A percentile compares a stretch with the other conserved stretches of the same genome.
These are phyloP conservation scores for Acholoe squamosa DNA, from an alignment of 2,888 invertebrate species.

Conservation along the genomic window DNA sequence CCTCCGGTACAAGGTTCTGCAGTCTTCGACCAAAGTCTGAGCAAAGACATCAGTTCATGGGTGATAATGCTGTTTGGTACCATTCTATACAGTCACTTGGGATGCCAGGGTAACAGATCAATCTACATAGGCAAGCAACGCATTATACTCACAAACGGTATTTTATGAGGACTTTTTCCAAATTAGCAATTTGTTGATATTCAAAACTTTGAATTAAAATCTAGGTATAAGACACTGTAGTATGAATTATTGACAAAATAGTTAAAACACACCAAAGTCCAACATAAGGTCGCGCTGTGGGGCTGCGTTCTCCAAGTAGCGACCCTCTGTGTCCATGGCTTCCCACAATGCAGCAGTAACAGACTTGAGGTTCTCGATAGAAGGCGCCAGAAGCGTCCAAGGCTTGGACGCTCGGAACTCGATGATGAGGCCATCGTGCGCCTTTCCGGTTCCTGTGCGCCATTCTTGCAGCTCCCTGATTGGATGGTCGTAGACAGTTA, in stretches of 20 bases:
- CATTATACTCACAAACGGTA: too few species aligned
- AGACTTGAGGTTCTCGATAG: conserved; percentile 84
- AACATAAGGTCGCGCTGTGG: conserved; percentile 77
- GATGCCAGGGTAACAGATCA: too few species aligned
- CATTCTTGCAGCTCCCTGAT: conserved; percentile 86
- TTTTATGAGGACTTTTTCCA: too few species aligned
- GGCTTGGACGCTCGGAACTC: conserved; percentile 86
- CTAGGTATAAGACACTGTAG: too few species aligned
- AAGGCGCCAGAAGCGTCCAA: conserved; percentile 84
- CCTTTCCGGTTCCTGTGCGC: conserved; percentile 86
- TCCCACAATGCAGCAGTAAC: conserved; percentile 86
- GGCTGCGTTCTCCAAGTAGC: conserved; percentile 76
- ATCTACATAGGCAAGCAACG: too few species aligned
- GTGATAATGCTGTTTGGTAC: too few species aligned
- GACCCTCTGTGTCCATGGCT: conserved; percentile 85
- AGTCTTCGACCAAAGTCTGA: conserved; percentile 79
- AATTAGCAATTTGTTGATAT: too few species aligned
- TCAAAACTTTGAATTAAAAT: too few species aligned
- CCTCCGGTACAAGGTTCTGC: conserved; percentile 75
- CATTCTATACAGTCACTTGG: too few species aligned
- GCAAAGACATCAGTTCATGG: conserved; percentile 18
- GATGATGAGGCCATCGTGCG: conserved; percentile 86
- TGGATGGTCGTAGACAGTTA: conserved; percentile 85
- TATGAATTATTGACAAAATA: too few species aligned
- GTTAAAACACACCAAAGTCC: conserved; percentile 76